Conservation (phyloP, 2,113 vertebrate species). For the Cervus canadensis region DNA sequence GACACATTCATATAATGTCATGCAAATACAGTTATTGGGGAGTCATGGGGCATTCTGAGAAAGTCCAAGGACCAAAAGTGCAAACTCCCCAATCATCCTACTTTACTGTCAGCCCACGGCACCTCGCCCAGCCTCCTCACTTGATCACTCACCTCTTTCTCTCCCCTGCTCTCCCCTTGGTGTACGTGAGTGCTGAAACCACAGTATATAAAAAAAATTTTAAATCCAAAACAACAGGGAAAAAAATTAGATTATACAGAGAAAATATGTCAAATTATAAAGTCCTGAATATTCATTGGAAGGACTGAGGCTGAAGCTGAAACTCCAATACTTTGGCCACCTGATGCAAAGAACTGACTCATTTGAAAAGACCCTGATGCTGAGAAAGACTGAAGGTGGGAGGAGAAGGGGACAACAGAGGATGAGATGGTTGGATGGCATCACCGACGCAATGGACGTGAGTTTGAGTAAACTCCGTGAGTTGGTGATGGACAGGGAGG, state of each 20-base stretch:
- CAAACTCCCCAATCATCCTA: neutral
- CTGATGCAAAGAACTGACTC: neutral
- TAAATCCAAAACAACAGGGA: constrained; percentile 59
- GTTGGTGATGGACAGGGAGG: neutral
- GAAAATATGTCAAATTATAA: constrained; percentile 64
- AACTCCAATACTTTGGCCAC: neutral
- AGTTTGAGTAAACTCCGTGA: neutral
- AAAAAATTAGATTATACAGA: constrained; percentile 59
- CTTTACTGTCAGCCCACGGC: fast-evolving
- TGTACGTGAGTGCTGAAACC: neutral
- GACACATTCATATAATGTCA: neutral
- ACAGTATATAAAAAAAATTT: constrained; percentile 45
- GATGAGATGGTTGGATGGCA: neutral
- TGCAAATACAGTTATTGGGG: neutral
- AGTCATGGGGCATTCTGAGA: neutral
- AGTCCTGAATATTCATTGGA: neutral
- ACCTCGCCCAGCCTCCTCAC: no score
- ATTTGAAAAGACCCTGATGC: neutral
- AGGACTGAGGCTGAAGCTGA: neutral
- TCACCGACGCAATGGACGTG: neutral
- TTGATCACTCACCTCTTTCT: neutral
- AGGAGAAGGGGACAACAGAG: neutral
- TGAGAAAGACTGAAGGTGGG: neutral
- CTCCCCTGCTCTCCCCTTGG: neutral
- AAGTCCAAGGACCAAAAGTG: neutral